These are phyloP conservation scores for Drosophila sproati DNA, from an alignment of 1,140 invertebrate species.

Conservation along the genomic window DNA sequence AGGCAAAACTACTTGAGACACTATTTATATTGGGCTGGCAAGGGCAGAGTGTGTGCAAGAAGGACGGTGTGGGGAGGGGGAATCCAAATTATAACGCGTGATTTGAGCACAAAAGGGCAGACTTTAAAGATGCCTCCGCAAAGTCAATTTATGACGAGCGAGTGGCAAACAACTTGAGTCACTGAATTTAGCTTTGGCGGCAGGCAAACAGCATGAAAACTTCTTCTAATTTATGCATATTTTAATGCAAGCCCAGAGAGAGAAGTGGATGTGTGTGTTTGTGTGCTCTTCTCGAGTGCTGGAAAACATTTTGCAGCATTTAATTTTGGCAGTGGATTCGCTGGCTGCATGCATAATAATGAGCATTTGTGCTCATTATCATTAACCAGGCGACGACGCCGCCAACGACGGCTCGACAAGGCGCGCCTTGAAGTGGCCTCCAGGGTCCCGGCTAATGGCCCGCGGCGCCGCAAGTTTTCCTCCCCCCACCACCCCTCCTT, in stretches of 20 bases:
- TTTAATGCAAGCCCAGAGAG: conserved; percentile 31
- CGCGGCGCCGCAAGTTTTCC: conserved; percentile 67
- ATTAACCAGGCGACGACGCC: conserved; percentile 62
- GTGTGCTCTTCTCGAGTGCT: conserved; percentile 18
- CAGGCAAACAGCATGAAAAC: conserved; percentile 1
- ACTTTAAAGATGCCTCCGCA: conserved; percentile 40
- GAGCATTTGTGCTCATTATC: conserved; percentile 69
- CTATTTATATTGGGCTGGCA: conserved; percentile 15
- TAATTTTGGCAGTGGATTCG: conserved; percentile 26
- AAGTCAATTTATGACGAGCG: background rate
- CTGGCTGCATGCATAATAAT: conserved; percentile 71
- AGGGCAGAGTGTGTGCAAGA: background rate
- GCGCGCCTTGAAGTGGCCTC: conserved; percentile 66
- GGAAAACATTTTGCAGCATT: conserved; percentile 47
- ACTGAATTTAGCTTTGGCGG: background rate
- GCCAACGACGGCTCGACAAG: conserved; percentile 24
- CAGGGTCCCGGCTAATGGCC: conserved; percentile 74
- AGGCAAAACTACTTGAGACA: conserved; percentile 56
- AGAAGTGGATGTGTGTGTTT: background rate
- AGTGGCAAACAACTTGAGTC: conserved; percentile 43
- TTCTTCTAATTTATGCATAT: conserved; percentile 54
- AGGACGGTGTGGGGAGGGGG: background rate
- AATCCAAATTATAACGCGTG: conserved; percentile 40
- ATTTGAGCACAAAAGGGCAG: conserved; percentile 41
- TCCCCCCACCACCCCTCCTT: conserved; percentile 9